Conservation (phyloP, 2,797 vertebrate species). For the Ibycter americanus region DNA sequence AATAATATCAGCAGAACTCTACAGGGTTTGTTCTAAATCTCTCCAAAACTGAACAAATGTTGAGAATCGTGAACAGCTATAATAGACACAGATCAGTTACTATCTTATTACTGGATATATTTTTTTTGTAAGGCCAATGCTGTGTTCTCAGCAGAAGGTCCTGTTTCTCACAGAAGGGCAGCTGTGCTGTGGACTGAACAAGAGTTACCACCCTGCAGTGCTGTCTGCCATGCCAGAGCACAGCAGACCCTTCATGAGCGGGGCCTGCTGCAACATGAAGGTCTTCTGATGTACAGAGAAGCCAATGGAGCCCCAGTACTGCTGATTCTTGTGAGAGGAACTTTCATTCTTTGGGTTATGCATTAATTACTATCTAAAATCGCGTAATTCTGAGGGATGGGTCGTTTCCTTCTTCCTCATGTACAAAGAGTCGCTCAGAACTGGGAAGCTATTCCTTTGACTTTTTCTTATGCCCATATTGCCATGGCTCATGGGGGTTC, state of each 20-base stretch:
- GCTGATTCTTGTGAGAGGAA: not conserved
- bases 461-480: not conserved
- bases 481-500: not conserved
- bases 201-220: not conserved
- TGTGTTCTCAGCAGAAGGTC: not conserved
- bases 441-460: not conserved
- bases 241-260: not conserved
- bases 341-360: not conserved
- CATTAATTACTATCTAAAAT: not conserved
- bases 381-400: not conserved
- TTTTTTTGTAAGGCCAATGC: not conserved
- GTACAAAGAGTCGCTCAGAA: not conserved
- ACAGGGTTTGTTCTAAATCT: not conserved
- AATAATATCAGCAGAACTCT: not conserved
- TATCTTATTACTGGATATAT: not conserved
- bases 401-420: not conserved
- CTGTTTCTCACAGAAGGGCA: not conserved
- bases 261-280: not conserved
- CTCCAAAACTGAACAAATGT: not conserved
- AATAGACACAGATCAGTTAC: not conserved
- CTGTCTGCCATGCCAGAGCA: rapidly evolving
- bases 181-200: not conserved
- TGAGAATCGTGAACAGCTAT: not conserved
- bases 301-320: not conserved
- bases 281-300: not conserved